These are phyloP conservation scores for Hydractinia echinata DNA, from an alignment of 30 jellyfish, hydroid and myxozoan species.

Conservation along the genomic window DNA sequence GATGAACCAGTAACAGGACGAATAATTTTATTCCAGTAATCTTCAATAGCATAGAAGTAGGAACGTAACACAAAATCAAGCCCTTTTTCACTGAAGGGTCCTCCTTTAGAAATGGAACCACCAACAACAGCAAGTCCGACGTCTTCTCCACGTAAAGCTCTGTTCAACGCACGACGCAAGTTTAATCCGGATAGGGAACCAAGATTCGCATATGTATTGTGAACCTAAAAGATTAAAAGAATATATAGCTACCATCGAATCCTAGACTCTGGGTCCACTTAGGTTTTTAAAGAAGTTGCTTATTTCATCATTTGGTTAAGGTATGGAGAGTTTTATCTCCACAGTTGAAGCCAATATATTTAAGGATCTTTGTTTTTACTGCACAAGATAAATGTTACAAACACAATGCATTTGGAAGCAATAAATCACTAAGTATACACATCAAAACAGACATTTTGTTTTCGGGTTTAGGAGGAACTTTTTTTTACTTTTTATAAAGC, in stretches of 20 bases:
- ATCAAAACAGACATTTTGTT: too few relatives aligned
- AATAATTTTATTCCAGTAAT: slow-evolving; percentile 96
- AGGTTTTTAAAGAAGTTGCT: too few relatives aligned
- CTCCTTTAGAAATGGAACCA: slow-evolving; percentile 99
- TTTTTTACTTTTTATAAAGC: too few relatives aligned
- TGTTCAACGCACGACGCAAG: slow-evolving; percentile 75
- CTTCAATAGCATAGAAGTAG: slow-evolving; percentile 96
- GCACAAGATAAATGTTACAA: too few relatives aligned
- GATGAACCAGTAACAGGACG: slow-evolving; percentile 99
- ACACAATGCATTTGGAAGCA: too few relatives aligned
- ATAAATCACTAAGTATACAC: too few relatives aligned
- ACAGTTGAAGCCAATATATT: too few relatives aligned
- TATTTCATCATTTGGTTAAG: too few relatives aligned
- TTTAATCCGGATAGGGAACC: slow-evolving; percentile 95
- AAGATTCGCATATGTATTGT: slow-evolving; percentile 89
- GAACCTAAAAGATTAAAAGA: slow-evolving; percentile 44
- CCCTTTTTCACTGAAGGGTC: slow-evolving; percentile 99
- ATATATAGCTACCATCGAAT: not conserved
- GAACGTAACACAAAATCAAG: slow-evolving; percentile 86
- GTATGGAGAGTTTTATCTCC: too few relatives aligned
- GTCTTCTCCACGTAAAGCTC: slow-evolving; percentile 98
- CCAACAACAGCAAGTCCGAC: slow-evolving; percentile 98
- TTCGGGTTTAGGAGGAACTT: too few relatives aligned
- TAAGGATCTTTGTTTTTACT: too few relatives aligned
- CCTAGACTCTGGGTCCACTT: too few relatives aligned